These are phyloP conservation scores for Drosophila bunnanda DNA, from an alignment of 2,888 invertebrate species.

Conservation along the genomic window DNA sequence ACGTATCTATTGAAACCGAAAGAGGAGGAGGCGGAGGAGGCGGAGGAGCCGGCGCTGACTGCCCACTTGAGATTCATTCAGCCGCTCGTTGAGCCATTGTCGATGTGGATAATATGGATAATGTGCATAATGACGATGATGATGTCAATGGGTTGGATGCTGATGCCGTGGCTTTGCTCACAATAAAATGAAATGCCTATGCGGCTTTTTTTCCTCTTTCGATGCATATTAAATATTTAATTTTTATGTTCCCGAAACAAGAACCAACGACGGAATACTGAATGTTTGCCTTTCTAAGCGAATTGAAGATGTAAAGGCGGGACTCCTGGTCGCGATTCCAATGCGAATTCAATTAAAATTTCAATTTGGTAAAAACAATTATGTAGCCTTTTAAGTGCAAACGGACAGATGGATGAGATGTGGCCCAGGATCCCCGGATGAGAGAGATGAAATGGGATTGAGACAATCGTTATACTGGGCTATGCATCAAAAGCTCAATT, in stretches of 20 bases:
- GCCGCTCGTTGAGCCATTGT: constrained; percentile 59
- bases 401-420: constrained; percentile 39
- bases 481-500: constrained; percentile 71
- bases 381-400: constrained; percentile 55
- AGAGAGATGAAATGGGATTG: constrained; percentile 42
- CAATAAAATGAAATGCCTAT: constrained; percentile 53
- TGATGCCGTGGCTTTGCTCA: constrained; percentile 38
- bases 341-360: constrained; percentile 70
- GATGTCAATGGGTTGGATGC: constrained; percentile 35
- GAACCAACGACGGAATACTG: background rate
- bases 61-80: constrained; percentile 66
- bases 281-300: constrained; percentile 23
- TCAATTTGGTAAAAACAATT: constrained; percentile 63
- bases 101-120: constrained; percentile 50
- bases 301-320: constrained; percentile 19
- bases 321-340: constrained; percentile 1
- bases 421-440: constrained; percentile 18
- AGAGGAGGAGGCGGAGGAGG: constrained; percentile 4
- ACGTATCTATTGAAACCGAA: constrained; percentile 34
- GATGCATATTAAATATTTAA: constrained; percentile 61
- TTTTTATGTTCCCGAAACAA: constrained; percentile 49
- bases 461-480: constrained; percentile 59
- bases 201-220: constrained; percentile 42
- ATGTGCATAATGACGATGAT: constrained; percentile 46
- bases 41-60: constrained; percentile 21